These are phyloP conservation scores for Craseonycteris thonglongyai DNA, from an alignment of 2,113 vertebrate species.

Conservation along the genomic window DNA sequence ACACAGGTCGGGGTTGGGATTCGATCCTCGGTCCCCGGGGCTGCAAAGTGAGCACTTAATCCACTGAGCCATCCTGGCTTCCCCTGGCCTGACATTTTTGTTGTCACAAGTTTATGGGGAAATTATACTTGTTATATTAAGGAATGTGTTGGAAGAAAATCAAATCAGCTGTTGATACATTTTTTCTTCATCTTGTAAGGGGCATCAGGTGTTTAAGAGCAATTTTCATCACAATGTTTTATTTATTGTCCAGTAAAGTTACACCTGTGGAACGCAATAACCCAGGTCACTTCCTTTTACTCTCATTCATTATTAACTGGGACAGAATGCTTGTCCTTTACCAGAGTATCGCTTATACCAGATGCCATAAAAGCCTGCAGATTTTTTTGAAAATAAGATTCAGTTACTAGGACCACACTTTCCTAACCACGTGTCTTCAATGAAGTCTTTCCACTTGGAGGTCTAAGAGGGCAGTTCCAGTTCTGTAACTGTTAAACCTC, in stretches of 20 bases:
- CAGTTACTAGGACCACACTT: not conserved
- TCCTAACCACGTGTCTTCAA: not conserved
- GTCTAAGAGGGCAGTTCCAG: not conserved
- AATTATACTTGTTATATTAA: not conserved
- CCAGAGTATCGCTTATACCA: not conserved
- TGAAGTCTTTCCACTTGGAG: not conserved
- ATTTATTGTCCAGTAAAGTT: not conserved
- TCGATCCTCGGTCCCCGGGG: too few relatives aligned
- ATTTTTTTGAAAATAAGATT: not conserved
- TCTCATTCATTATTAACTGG: not conserved
- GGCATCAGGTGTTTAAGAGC: not conserved
- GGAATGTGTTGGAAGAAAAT: not conserved
- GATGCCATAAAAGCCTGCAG: not conserved
- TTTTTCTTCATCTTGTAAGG: not conserved
- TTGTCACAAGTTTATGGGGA: not conserved
- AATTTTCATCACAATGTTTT: slow-evolving; percentile 10
- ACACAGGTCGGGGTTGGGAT: too few relatives aligned
- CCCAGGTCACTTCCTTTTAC: not conserved
- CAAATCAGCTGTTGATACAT: not conserved
- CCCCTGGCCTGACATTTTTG: not conserved
- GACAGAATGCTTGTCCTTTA: not conserved
- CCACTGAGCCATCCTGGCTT: too few relatives aligned
- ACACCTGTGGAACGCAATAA: not conserved
- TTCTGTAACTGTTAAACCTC: not conserved
- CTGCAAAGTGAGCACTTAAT: too few relatives aligned